Conservation (phyloP, 2,888 invertebrate species). For the Lasioglossum oenotherae region DNA sequence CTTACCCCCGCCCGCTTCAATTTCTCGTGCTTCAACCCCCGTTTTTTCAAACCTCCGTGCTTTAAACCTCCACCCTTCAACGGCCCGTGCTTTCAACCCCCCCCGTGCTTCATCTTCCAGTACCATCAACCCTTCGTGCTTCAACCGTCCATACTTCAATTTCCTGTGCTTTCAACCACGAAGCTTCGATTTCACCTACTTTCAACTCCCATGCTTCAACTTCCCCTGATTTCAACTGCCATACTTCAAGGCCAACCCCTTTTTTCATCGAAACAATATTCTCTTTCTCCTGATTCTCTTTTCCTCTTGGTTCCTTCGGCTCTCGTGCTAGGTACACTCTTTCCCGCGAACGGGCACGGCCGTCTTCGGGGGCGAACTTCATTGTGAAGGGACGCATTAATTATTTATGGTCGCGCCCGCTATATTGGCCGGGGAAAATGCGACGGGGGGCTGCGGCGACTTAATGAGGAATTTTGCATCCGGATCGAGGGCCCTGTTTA, state of each 20-base stretch:
- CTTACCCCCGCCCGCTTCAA: not conserved
- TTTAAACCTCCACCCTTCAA: not conserved
- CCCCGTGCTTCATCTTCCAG: too few species aligned
- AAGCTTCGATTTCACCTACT: not conserved
- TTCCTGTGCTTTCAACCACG: not conserved
- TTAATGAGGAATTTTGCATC: slow-evolving; percentile 45
- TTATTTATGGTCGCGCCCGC: slow-evolving; percentile 43
- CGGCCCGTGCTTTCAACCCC: not conserved
- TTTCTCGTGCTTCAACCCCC: not conserved
- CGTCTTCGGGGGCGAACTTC: slow-evolving; percentile 11
- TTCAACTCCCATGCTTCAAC: not conserved
- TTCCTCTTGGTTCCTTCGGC: not conserved
- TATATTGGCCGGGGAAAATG: slow-evolving; percentile 23
- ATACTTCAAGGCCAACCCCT: not conserved
- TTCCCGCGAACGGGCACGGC: not conserved
- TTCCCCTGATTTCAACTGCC: not conserved
- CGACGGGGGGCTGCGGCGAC: not conserved
- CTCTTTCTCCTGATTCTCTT: not conserved
- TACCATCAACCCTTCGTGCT: not conserved
- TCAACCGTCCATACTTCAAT: not conserved
- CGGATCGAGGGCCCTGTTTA: slow-evolving; percentile 16
- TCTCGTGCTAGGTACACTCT: not conserved
- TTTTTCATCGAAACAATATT: not conserved
- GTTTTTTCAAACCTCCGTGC: not conserved
- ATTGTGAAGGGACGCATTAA: slow-evolving; percentile 39